Evolutionary conservation across 2,888 invertebrate species (phyloP), one percentile per base, ranked within the genome.

Genomic region (Myathropa florea): DNA sequence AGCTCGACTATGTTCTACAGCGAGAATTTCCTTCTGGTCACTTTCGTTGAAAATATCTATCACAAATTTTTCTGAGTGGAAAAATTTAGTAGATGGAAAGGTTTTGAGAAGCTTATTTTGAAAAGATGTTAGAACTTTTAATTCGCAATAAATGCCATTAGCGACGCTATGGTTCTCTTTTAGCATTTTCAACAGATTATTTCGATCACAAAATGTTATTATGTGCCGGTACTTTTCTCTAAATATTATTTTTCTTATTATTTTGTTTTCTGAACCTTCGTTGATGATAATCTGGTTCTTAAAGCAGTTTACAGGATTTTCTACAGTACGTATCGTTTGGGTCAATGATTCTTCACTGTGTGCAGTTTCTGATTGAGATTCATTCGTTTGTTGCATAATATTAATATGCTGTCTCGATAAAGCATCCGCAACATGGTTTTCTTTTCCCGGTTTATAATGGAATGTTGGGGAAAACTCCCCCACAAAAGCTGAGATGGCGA

Each of bases 341-440:
- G 71, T 76, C 6, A 67, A 30, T 26, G 75, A 84, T 26, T n/a
- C 64, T 24, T 88, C 83, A 39, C 78, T 88, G 23, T 86, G 78
- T 24, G 67, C 33, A 1, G 76, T 82, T n/a, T 59, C 61, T 36
- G 46, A 46, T n/a, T n/a, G n/a, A n/a, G n/a, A n/a, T n/a, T n/a
- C n/a, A n/a, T 57, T 61, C 10, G 73, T 33, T 26, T 81, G 78
- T 4, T 87, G 73, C 28, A 80, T 53, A n/a, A 26, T 30, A 63
- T 79, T 64, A 33, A 70, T 72, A 75, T 71, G 61, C 39, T 76
- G 82, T 39, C 67, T 53, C 4, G 83, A 75, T 36, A 75, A 64
- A 6, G 80, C 73, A 64, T 83, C 86, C 24, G 86, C 82, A 6
- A 91, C 85, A 24, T 89, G 86, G 86, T 92, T 91, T 12, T 83